Base-by-base conservation (phyloP, 1,140 invertebrate species). In the Drosophila watanabei region DNA sequence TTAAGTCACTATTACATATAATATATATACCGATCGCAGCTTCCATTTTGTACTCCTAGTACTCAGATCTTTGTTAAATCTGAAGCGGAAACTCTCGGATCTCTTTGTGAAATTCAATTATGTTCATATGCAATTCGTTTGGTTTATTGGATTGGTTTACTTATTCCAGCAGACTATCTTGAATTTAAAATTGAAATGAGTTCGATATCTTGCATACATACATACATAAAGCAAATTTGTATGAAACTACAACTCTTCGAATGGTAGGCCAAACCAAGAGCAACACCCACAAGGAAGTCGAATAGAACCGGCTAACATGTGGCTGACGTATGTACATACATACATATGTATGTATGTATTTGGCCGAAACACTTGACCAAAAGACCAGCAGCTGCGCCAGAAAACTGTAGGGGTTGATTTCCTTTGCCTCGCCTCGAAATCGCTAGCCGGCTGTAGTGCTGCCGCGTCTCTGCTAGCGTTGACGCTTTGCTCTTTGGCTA, bases 381-480 rank as follows among this genome's bases (percentile, higher is more conserved):
- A 52, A 39, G 72, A 61, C 46, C n/a, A 63, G 63, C 80, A 56
- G 78, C 82, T 76, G 72, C 49, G 62, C 13, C 75, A 43, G 39
- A 52, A 63, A 14, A 62, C 73, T 33, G 54, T 90, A 90, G 70
- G 85, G 85, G 85, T 88, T 79, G 70, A 68, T 88, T 83, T 86
- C 18, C 28, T 48, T 51, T 37, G 61, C 65, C 62, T 61, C 18
- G 63, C 45, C 49, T 46, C 51, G 35, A 32, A 57, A 28, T 57
- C 20, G 57, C 32, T 37, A 58, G 18, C 49, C 43, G 43, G 60
- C 48, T 54, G 49, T 16, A 60, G 8, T 46, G 66, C 51, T 49
- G 20, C 10, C 16, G 62, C 56, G 37, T 10, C 24, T 66, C 28
- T 48, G 66, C 24, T 60, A 49, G 39, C 63, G 60, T 79, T 64